Evolutionary conservation across 1,140 invertebrate species (phyloP).

Genomic region (Ceratina australensis): DNA sequence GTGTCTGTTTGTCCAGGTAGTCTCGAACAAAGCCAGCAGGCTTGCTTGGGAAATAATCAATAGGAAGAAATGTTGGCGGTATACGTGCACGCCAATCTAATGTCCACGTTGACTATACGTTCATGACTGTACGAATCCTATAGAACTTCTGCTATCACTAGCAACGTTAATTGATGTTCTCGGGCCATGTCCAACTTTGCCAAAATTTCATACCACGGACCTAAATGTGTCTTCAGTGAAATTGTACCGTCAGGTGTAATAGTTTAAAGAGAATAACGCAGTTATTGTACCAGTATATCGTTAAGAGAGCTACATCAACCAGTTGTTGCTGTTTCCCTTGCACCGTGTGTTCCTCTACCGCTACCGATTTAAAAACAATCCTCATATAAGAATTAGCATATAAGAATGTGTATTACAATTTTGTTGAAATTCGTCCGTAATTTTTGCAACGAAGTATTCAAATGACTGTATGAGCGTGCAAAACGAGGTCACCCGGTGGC

Average conservation of each 20-base stretch:
- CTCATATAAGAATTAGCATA: slow-evolving; percentile 30
- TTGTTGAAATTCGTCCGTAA: not conserved
- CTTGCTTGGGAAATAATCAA: slow-evolving; percentile 51
- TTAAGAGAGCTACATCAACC: slow-evolving; percentile 46
- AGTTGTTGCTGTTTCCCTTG: slow-evolving; percentile 38
- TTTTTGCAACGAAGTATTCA: no score
- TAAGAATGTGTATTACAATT: not conserved
- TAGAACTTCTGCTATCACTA: not conserved
- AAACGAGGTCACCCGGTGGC: not conserved
- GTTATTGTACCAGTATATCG: slow-evolving; percentile 52
- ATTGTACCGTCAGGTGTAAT: slow-evolving; percentile 19
- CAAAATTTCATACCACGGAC: not conserved
- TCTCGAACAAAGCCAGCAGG: slow-evolving; percentile 27
- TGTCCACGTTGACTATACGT: not conserved
- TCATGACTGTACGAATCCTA: not conserved
- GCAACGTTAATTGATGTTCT: not conserved
- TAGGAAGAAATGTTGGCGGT: slow-evolving; percentile 36
- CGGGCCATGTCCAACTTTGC: not conserved
- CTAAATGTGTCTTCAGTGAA: not conserved
- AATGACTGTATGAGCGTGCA: not conserved
- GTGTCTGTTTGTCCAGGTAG: slow-evolving; percentile 18
- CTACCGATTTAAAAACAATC: slow-evolving; percentile 52
- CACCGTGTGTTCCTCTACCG: slow-evolving; percentile 31
- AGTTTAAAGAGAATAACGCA: slow-evolving; percentile 11
- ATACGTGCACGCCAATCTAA: not conserved